Percentiles rank a stretch among this genome's conserved stretches.
These are phyloP conservation scores for Drosophila formosana DNA, from an alignment of 2,888 invertebrate genomes.

Conservation along the genomic window DNA sequence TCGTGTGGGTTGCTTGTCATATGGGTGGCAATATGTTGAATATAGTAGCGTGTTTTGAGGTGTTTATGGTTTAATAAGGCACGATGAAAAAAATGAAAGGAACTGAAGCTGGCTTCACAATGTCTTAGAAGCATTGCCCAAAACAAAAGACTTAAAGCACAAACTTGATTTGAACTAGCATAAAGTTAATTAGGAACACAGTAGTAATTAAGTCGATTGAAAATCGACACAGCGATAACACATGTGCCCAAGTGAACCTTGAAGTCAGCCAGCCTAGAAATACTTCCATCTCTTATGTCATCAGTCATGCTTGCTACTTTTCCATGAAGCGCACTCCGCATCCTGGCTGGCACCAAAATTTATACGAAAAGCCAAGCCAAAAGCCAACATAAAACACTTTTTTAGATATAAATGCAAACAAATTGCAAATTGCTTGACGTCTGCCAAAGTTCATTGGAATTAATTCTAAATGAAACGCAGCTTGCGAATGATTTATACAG, in stretches of 20 bases:
- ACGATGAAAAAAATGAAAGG: conserved; percentile 65
- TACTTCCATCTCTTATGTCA: conserved; percentile 43
- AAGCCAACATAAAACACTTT: conserved; percentile 19
- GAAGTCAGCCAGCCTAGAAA: conserved; percentile 43
- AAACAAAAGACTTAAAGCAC: conserved; percentile 41
- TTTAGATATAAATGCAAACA: conserved; percentile 60
- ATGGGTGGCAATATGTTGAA: conserved; percentile 67
- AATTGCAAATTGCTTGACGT: conserved; percentile 55
- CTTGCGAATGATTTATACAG: conserved; percentile 71
- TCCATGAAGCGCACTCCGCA: conserved; percentile 20
- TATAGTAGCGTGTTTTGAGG: conserved; percentile 73
- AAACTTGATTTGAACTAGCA: conserved; percentile 35
- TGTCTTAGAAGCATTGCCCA: conserved; percentile 29
- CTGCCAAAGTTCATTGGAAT: conserved; percentile 74
- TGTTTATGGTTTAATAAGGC: conserved; percentile 78
- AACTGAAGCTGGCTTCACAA: conserved; percentile 27
- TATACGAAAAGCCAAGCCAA: conserved; percentile 26
- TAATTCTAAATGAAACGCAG: conserved; percentile 49
- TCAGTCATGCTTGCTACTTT: conserved; percentile 9
- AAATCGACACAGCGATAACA: conserved; percentile 22
- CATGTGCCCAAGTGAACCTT: conserved; percentile 33
- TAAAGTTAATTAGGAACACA: conserved; percentile 39
- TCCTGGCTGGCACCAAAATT: conserved; percentile 38
- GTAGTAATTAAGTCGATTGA: conserved; percentile 36
- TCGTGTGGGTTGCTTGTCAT: conserved; percentile 61